Conservation (phyloP, 2,797 vertebrate genomes). For the Mus spretus region DNA sequence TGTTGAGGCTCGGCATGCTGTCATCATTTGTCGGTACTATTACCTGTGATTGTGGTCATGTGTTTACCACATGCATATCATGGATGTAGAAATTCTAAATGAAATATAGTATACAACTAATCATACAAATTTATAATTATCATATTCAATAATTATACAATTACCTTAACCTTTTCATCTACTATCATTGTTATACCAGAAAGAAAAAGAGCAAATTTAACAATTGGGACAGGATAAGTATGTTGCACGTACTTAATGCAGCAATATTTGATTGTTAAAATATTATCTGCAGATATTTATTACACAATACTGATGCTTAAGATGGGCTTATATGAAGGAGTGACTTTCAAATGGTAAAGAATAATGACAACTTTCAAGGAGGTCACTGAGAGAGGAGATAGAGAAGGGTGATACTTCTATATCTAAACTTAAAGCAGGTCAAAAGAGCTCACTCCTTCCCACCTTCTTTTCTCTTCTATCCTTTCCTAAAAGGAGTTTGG, state of each 20-base stretch:
- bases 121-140: neutral
- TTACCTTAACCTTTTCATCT: neutral
- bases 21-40: neutral
- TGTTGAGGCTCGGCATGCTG: too few species aligned
- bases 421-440: neutral
- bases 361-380: neutral
- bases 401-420: neutral
- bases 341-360: neutral
- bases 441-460: neutral
- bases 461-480: neutral
- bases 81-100: neutral
- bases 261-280: neutral
- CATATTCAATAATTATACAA: neutral
- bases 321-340: neutral
- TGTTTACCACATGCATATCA: neutral
- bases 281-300: neutral
- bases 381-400: neutral
- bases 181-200: neutral
- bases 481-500: neutral
- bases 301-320: neutral
- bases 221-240: neutral
- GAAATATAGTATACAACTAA: neutral
- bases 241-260: neutral
- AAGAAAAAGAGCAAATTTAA: neutral
- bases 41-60: too few species aligned